Base-by-base conservation (phyloP, 2,888 invertebrate species). In the Agrochola circellaris region DNA sequence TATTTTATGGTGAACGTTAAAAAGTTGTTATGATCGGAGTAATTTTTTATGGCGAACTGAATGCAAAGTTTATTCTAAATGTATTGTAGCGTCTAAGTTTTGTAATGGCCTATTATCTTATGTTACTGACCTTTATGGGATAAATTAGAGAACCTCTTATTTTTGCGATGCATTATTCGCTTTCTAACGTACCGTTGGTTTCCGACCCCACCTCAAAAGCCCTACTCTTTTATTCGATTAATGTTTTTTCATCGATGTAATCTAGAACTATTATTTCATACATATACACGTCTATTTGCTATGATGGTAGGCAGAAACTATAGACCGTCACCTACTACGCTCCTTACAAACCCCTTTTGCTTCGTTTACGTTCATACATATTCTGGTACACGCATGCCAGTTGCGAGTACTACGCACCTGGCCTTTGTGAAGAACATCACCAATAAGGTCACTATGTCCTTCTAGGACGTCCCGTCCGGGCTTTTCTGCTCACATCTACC, bases 1-100 rank as follows among this genome's bases (percentile, higher is more conserved):
- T 88, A 85, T 89, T 91, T 91, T 89, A 92, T 83, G 89, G 68
- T 81, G 54, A 78, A 87, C 85, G 83, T 90, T 89, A 89, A 89
- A 89, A 86, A 87, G 82, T 90, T 90, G 84, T 90, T 87, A 89
- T 82, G 84, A 79, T 26, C 64, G 78, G 42, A 83, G 80, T 86
- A 80, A 79, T 84, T 82, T 87, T 83, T 81, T 81, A 84, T 76
- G 78, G 67, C 45, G 58, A 79, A 79, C 69, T 54, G 71, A 78
- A 77, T 77, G 67, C 20, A 34, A 77, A 60, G 26, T 69, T 61
- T 48, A 38, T 30, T 62, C 9, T 23, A 42, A 67, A 61, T 56
- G 17, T 45, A 64, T 34, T 54, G 15, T 30, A 48, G 26, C 60
- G 6, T 56, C 26, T 30, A 45, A n/a, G 15, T 73, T 58, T 34